Evolutionary conservation across 2,797 vertebrate genomes (phyloP).

Genomic region (Myotis daubentonii): DNA sequence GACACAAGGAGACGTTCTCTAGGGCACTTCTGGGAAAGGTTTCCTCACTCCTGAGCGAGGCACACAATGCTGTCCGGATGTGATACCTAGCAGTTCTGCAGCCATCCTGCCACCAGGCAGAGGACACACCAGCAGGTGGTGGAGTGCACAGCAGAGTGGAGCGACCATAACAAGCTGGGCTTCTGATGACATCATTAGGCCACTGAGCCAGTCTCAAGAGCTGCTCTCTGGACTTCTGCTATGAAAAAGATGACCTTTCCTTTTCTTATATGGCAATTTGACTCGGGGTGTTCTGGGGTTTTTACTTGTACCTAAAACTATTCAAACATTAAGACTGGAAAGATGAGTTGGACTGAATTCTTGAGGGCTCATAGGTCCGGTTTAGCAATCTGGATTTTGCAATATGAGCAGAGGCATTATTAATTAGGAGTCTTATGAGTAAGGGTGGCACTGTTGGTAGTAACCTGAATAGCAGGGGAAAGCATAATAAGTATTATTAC

Average conservation of each 20-base stretch:
- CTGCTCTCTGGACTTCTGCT: neutral
- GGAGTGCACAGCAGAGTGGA: rapidly evolving
- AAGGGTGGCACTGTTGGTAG: neutral
- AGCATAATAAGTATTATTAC: neutral
- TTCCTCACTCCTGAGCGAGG: neutral
- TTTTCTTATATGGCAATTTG: neutral
- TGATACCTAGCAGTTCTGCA: neutral
- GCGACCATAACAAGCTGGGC: neutral
- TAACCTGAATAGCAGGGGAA: neutral
- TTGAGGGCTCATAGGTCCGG: neutral
- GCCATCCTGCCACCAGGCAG: neutral
- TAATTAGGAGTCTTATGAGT: neutral
- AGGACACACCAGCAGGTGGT: neutral
- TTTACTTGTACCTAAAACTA: slow-evolving; percentile 7
- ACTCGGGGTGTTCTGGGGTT: neutral
- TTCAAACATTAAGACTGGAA: neutral
- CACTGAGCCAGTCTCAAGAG: neutral
- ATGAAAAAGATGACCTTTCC: neutral
- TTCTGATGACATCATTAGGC: too few relatives aligned
- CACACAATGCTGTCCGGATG: neutral
- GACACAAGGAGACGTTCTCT: neutral
- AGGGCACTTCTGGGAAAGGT: neutral
- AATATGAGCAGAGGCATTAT: neutral
- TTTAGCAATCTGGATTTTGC: neutral
- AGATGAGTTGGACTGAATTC: neutral